Evolutionary conservation across 2,797 vertebrate genomes (phyloP).

Genomic region (Cossypha heuglini): DNA sequence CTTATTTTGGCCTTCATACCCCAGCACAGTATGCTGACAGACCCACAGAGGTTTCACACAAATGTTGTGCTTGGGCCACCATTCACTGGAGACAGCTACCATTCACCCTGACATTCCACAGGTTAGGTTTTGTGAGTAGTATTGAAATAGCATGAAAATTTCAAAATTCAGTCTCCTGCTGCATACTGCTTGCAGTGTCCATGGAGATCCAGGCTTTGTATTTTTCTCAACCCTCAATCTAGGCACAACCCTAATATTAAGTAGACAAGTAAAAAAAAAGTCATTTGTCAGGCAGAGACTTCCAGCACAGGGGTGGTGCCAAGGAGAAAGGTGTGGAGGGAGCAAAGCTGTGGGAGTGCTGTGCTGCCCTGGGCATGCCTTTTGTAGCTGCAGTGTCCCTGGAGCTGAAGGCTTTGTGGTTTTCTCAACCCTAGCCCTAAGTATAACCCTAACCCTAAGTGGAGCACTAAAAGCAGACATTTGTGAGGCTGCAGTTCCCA

Average conservation of each 20-base stretch:
- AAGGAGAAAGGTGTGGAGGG: not conserved
- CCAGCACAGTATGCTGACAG: not conserved
- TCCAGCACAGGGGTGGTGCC: not conserved
- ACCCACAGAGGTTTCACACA: not conserved
- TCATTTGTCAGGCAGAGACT: not conserved
- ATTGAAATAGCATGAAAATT: not conserved
- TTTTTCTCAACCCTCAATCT: not conserved
- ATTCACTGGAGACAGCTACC: not conserved
- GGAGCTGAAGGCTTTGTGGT: not conserved
- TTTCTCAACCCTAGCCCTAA: not conserved
- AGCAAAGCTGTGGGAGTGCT: not conserved
- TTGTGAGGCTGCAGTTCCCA: too few species aligned
- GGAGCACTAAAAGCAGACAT: too few species aligned
- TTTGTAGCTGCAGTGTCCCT: not conserved
- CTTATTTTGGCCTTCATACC: not conserved
- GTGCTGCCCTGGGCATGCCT: not conserved
- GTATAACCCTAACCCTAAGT: too few species aligned
- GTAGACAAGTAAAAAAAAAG: fast-evolving
- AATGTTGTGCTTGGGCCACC: not conserved
- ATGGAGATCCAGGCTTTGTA: not conserved
- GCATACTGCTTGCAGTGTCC: not conserved
- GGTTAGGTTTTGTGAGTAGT: not conserved
- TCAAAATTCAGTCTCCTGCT: not conserved
- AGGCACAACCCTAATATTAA: too few species aligned
- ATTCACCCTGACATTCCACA: fast-evolving